Conservation (phyloP, 2,113 vertebrate species). For the Rhinolophus ferrumequinum region DNA sequence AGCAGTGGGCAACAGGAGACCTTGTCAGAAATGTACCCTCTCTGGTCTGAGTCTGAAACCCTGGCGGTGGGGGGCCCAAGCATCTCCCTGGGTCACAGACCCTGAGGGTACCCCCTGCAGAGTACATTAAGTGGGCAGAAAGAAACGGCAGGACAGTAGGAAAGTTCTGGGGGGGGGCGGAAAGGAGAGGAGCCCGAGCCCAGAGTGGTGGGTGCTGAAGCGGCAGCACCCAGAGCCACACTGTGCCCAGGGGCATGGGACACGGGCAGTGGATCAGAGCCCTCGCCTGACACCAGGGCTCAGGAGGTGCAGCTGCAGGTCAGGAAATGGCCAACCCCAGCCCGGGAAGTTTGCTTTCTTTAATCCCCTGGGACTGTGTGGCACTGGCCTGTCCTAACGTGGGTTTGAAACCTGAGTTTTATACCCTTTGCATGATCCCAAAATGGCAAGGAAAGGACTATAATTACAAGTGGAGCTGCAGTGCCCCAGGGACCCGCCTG, state of each 20-base stretch:
- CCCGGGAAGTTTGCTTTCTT: background rate
- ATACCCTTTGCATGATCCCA: background rate
- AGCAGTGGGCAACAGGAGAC: background rate
- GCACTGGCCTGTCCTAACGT: background rate
- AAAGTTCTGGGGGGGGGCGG: background rate
- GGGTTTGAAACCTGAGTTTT: background rate
- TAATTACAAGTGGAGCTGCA: rapidly evolving
- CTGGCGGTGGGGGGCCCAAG: rapidly evolving
- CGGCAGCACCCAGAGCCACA: rapidly evolving
- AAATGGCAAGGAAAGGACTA: background rate
- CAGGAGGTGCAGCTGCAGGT: no score
- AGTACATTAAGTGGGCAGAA: background rate
- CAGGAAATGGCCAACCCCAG: background rate
- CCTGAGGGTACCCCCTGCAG: rapidly evolving
- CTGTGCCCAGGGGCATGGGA: background rate
- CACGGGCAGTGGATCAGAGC: background rate
- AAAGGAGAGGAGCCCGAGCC: no score
- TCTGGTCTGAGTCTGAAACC: background rate
- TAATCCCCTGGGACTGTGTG: background rate
- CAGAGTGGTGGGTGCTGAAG: no score
- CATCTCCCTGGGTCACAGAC: background rate
- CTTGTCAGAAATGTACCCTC: background rate
- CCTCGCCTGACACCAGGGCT: background rate
- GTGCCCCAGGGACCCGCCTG: background rate
- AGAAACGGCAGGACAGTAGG: no score